These are phyloP conservation scores for Myodes glareolus DNA, from an alignment of 2,113 vertebrate species.

Conservation along the genomic window DNA sequence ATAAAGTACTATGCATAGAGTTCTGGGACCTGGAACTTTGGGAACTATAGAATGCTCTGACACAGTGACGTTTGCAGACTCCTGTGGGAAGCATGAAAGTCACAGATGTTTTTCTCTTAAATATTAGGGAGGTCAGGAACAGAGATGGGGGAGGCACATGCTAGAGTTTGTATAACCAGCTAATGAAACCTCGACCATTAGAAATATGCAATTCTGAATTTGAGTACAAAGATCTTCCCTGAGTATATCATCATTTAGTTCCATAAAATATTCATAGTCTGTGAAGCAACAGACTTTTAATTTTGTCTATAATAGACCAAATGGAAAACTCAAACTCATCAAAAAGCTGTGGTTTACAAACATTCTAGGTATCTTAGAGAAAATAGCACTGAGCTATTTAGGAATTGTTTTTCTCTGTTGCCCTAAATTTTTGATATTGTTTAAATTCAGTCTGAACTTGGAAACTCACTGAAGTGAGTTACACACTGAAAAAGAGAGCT, in stretches of 20 bases:
- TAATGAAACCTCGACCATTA: not conserved
- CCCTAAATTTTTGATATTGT: not conserved
- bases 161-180: not conserved
- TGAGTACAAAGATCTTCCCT: not conserved
- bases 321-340: not conserved
- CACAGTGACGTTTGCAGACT: not conserved
- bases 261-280: not conserved
- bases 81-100: not conserved
- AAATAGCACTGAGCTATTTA: not conserved
- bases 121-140: not conserved
- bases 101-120: conserved; percentile 6
- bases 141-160: not conserved
- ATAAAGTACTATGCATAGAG: not conserved
- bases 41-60: not conserved
- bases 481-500: not conserved
- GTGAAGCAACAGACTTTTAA: not conserved
- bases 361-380: not conserved
- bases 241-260: conserved; percentile 5
- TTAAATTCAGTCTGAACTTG: not conserved
- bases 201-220: conserved; percentile 23
- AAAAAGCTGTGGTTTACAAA: not conserved
- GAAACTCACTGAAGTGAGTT: conserved; percentile 2
- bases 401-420: not conserved
- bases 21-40: not conserved
- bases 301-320: not conserved